Conservation (phyloP, 2,888 invertebrate species). For the Scelioninae gen. 1 region DNA sequence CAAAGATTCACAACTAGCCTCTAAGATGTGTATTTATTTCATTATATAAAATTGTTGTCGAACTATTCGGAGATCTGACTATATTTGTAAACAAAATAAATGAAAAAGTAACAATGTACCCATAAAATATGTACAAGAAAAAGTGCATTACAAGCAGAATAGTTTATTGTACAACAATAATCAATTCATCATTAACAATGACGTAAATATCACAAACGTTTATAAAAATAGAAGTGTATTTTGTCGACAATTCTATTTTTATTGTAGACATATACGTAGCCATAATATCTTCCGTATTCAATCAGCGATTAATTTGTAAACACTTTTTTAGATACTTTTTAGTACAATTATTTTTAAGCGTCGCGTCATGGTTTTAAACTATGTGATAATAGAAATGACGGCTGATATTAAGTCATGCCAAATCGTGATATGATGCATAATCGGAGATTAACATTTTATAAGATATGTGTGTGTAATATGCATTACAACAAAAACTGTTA, state of each 20-base stretch:
- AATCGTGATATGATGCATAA: constrained; percentile 37
- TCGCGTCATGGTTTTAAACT: constrained; percentile 1
- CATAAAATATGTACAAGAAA: background rate
- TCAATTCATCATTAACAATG: constrained; percentile 8
- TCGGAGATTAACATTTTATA: constrained; percentile 26
- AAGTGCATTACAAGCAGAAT: background rate
- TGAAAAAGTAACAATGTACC: background rate
- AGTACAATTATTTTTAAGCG: background rate
- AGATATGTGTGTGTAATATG: constrained; percentile 8
- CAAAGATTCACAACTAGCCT: too few species aligned
- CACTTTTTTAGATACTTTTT: background rate
- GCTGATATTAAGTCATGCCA: constrained; percentile 14
- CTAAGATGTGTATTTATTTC: too few species aligned
- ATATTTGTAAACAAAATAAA: background rate
- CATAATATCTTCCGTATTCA: background rate
- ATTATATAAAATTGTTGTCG: too few species aligned
- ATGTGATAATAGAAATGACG: constrained; percentile 11
- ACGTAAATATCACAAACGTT: constrained; percentile 6
- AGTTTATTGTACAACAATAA: constrained; percentile 16
- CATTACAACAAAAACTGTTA: background rate
- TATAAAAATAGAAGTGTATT: constrained; percentile 19
- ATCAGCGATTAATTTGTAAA: background rate
- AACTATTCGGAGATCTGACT: too few species aligned
- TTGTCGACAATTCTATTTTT: constrained; percentile 1
- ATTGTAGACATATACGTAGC: background rate